These are phyloP conservation scores for Heliconius cydno DNA, from an alignment of 2,888 invertebrate species.

Conservation along the genomic window DNA sequence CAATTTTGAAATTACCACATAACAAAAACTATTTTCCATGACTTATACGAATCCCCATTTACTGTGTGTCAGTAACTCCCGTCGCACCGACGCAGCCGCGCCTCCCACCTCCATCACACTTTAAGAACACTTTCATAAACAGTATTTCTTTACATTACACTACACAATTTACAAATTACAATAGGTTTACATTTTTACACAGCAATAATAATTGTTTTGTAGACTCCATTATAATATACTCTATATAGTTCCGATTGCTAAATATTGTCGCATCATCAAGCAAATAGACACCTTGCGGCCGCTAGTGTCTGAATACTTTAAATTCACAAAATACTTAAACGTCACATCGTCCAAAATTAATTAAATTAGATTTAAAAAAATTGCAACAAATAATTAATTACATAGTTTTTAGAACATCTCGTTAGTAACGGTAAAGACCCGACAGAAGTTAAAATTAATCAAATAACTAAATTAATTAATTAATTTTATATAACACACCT, in stretches of 20 bases:
- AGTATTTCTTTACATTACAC: slow-evolving; percentile 78
- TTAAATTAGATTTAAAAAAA: slow-evolving; percentile 53
- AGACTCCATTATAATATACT: slow-evolving; percentile 78
- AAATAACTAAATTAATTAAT: slow-evolving; percentile 69
- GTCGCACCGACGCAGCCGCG: slow-evolving; percentile 26
- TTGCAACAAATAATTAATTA: slow-evolving; percentile 56
- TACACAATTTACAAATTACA: slow-evolving; percentile 81
- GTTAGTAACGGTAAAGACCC: slow-evolving; percentile 67
- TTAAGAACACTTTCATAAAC: slow-evolving; percentile 83
- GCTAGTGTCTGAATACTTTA: slow-evolving; percentile 66
- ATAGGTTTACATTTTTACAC: slow-evolving; percentile 83
- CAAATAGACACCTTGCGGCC: slow-evolving; percentile 72
- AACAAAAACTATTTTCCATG: slow-evolving; percentile 44
- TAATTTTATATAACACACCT: slow-evolving; percentile 61
- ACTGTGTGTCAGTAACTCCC: too few species aligned
- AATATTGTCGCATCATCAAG: slow-evolving; percentile 83
- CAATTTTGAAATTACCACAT: not conserved
- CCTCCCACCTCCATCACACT: slow-evolving; percentile 69
- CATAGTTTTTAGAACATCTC: slow-evolving; percentile 62
- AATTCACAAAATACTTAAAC: slow-evolving; percentile 61
- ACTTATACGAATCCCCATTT: slow-evolving; percentile 36
- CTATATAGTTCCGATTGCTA: slow-evolving; percentile 81
- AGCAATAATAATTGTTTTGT: slow-evolving; percentile 81
- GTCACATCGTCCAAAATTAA: slow-evolving; percentile 49
- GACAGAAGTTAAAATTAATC: slow-evolving; percentile 64